Base-by-base conservation (phyloP, 2,888 invertebrate species). In the Micoletzkya japonica region DNA sequence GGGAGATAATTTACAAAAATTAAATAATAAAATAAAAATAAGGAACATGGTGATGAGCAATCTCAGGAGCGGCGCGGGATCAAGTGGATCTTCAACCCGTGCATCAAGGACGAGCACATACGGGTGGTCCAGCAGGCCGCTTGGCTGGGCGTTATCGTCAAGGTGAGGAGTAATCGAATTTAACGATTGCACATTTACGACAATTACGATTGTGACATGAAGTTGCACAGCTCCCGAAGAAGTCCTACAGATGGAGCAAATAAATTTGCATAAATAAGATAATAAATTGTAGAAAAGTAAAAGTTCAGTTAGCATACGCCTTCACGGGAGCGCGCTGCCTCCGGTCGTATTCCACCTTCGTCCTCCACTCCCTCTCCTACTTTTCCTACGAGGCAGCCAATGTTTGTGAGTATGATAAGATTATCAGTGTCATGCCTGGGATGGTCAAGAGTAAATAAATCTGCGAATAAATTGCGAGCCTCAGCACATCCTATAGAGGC, bases 121-220 rank as follows among this genome's bases (percentile, higher is more conserved):
- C 39, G 69, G 30, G 72, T 78, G 20, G 73, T 78, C 50, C 70
- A 76, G 34, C 76, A 76, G 60, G 76, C 76, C 26, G 77, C 76
- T 2, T 78, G 78, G 78, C 57, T 78, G 39, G 78, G 78, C 30
- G 76, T 77, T 30, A 76, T 78, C 75, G 77, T 78, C 67, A 78
- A 78, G 70, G 73, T 73, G 10, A 1, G n/a, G n/a, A n/a, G n/a
- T n/a, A n/a, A n/a, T n/a, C n/a, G n/a, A n/a, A n/a, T n/a, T n/a
- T n/a, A n/a, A n/a, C n/a, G n/a, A n/a, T n/a, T n/a, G n/a, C n/a
- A n/a, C n/a, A n/a, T n/a, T n/a, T n/a, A n/a, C n/a, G n/a, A n/a
- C n/a, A n/a, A n/a, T n/a, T n/a, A n/a, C n/a, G n/a, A n/a, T n/a
- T 2, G 52, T 20, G 52, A 7, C 26, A 26, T 24, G 1, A n/a